Evolutionary conservation across 2,888 invertebrate species (phyloP), one percentile per base, ranked within the genome.

Genomic region (Bhutanitis thaidina): DNA sequence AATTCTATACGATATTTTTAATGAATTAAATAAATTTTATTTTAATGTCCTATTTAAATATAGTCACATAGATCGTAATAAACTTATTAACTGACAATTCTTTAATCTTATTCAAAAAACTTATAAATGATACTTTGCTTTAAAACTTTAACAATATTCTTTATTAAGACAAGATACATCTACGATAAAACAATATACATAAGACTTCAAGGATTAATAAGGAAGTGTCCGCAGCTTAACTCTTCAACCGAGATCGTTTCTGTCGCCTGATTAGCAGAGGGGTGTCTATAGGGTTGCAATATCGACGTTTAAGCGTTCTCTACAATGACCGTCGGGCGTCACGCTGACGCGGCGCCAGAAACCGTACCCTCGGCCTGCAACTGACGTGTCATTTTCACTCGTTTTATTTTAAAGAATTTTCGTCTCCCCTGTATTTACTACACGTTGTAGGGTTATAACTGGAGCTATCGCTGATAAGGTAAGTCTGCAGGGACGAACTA

Each of bases 321-420:
- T 58, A 56, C 62, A 60, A 58, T 57, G 60, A 61, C 61, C 60
- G 56, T 59, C 56, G 51, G 62, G 53, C 62, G 62, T 55, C 64
- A 49, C 49, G 55, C 64, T 65, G 67, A 60, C 66, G 64, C 63
- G 58, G 55, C 43, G 41, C 14, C 14, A 43, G n/a, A 14, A 36
- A 39, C 29, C 43, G 52, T 59, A 60, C 64, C 68, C 63, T 62
- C 57, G 46, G 53, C 58, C 64, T 73, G 74, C 64, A 62, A 64
- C 67, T 71, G 75, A 74, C 74, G 58, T 64, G 69, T 65, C 67
- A 71, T 72, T 70, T 71, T 68, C 70, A 67, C 62, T 67, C 63
- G 52, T 54, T 61, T 56, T 61, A 64, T 65, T 64, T 61, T 64
- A 55, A 55, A 59, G 57, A 61, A 57, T 60, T 63, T 57, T 52